These are phyloP conservation scores for Watsonalla cultraria DNA, from an alignment of 2,888 invertebrate genomes.

Conservation along the genomic window DNA sequence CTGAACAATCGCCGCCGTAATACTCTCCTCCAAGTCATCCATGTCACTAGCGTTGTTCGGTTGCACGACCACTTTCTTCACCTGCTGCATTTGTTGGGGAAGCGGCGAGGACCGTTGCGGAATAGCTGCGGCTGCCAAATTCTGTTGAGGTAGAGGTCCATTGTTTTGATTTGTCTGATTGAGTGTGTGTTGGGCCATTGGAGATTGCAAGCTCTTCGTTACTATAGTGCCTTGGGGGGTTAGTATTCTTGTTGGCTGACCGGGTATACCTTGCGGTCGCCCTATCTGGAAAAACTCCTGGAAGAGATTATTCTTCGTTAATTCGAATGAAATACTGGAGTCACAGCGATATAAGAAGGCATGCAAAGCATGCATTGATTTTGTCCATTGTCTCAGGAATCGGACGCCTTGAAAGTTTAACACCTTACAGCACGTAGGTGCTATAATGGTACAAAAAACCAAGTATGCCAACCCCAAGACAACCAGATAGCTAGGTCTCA, in stretches of 20 bases:
- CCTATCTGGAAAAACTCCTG: constrained; percentile 33
- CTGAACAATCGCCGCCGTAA: constrained; percentile 71
- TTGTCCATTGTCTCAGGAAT: too few relatives aligned
- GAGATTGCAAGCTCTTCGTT: constrained; percentile 47
- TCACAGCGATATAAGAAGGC: too few relatives aligned
- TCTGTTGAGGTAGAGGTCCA: constrained; percentile 51
- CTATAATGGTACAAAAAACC: too few relatives aligned
- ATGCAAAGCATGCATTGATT: too few relatives aligned
- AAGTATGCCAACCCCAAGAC: too few relatives aligned
- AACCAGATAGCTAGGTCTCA: too few relatives aligned
- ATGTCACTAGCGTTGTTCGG: constrained; percentile 69
- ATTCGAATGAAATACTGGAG: too few relatives aligned
- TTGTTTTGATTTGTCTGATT: constrained; percentile 49
- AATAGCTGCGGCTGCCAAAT: constrained; percentile 31
- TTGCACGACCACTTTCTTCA: constrained; percentile 64
- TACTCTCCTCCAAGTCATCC: constrained; percentile 76
- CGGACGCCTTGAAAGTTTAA: too few relatives aligned
- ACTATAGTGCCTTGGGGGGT: constrained; percentile 69
- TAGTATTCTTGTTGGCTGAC: constrained; percentile 52
- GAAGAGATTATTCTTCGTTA: neutral
- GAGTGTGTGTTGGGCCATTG: constrained; percentile 43
- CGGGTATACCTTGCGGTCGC: constrained; percentile 51
- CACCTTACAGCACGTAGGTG: too few relatives aligned
- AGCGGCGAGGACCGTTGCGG: constrained; percentile 47
- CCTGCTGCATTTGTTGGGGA: constrained; percentile 40